Conservation (phyloP, 2,113 vertebrate genomes). For the Scomber colias region DNA sequence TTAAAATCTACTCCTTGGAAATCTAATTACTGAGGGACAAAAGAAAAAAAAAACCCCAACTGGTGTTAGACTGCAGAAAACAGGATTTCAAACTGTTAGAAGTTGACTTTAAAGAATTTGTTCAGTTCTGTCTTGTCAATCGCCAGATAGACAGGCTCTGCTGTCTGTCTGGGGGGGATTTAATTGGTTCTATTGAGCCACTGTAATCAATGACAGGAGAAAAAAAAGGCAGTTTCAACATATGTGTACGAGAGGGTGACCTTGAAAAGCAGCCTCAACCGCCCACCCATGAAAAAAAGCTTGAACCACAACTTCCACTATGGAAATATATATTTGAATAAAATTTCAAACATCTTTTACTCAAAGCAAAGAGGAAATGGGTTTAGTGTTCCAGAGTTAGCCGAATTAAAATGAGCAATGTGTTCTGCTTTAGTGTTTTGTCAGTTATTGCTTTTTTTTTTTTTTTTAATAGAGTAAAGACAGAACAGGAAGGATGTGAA, state of each 20-base stretch:
- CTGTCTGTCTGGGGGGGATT: constrained; percentile 44
- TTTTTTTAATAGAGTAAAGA: background rate
- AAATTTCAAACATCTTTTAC: constrained; percentile 25
- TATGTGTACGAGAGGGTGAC: constrained; percentile 44
- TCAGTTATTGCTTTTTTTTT: constrained; percentile 5
- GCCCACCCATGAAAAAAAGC: background rate
- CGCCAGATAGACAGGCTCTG: constrained; percentile 29
- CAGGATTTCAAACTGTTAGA: constrained; percentile 37
- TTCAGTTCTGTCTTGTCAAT: constrained; percentile 26
- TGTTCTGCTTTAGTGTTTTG: constrained; percentile 15
- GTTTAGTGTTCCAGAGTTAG: constrained; percentile 3
- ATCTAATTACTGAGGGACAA: constrained; percentile 31
- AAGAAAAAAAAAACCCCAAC: constrained; percentile 25
- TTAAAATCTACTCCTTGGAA: constrained; percentile 19
- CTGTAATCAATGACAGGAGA: constrained; percentile 42
- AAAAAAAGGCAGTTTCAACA: background rate
- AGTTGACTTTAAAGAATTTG: constrained; percentile 52
- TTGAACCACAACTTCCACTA: constrained; percentile 48
- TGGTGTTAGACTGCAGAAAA: constrained; percentile 28
- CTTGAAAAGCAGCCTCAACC: constrained; percentile 24
- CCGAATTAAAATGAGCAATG: constrained; percentile 9
- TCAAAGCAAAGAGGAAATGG: constrained; percentile 37
- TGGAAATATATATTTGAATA: constrained; percentile 68
- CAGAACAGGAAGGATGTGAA: constrained; percentile 22
- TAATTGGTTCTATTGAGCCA: constrained; percentile 55